Base-by-base conservation (phyloP, 2,113 vertebrate species). In the Campylomormyrus numenius region DNA sequence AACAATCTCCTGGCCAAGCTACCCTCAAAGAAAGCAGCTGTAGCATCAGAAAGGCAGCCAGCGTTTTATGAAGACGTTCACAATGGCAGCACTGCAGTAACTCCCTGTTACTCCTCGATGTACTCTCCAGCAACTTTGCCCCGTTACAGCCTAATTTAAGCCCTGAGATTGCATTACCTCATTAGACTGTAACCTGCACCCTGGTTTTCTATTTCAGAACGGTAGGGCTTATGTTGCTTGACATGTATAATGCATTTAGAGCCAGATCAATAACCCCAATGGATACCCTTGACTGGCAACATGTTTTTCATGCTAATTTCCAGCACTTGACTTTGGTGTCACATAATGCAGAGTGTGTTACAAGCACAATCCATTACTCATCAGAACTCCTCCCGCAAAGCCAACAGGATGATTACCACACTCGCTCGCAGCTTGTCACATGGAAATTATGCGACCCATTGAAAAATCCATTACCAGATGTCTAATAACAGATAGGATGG, bases 401-500 rank as follows among this genome's bases (percentile, higher is more conserved):
- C 46, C 21, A 62, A 66, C 21, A n/a, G 88, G 46, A 50, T 58
- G 77, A 85, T 89, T 85, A 58, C 89, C 50, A 27, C 11, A n/a
- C 49, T 80, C 35, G 19, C 10, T 46, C n/a, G 83, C 0, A 10
- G 24, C 45, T 70, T 35, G 89, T n/a, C 19, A 58, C 35, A 45
- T 31, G n/a, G 48, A 88, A 74, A 89, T 74, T 31, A 89, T 31
- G 66, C 27, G 66, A 80, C 31, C 11, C 77, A 83, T 85, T 58
- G 19, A 85, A 89, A 89, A 89, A 84, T 49, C 77, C 89, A 89
- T 89, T 84, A 85, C 21, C 50, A 39, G 49, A 89, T 53, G 88
- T 56, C 88, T 89, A 80, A 77, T 45, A 89, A 89, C 11, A 50
- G 46, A 88, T 45, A 48, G 13, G 70, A 77, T 49, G 52, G 52